These are phyloP conservation scores for Diarsia rubi DNA, from an alignment of 2,888 invertebrate species.

Conservation along the genomic window DNA sequence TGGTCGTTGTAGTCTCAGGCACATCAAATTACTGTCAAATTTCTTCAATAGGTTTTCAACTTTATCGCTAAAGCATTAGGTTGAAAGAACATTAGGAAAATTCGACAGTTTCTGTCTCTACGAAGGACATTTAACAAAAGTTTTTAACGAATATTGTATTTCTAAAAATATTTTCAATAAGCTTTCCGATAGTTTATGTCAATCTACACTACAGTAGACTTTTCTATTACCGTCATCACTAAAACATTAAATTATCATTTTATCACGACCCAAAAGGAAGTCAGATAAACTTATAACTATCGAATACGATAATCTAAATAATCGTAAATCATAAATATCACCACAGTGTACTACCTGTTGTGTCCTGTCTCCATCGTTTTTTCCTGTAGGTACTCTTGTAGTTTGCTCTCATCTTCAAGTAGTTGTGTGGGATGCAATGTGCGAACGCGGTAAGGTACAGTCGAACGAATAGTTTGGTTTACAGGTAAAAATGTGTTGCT, in stretches of 20 bases:
- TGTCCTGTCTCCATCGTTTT: slow-evolving; percentile 67
- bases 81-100: no score
- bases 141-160: no score
- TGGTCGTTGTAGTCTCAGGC: no score
- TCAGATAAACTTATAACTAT: background rate
- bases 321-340: slow-evolving; percentile 68
- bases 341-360: slow-evolving; percentile 59
- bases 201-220: background rate
- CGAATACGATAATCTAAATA: slow-evolving; percentile 2
- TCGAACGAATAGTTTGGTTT: background rate
- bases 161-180: no score
- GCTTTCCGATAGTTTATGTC: no score
- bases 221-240: background rate
- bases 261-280: background rate
- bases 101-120: no score
- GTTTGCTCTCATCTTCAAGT: slow-evolving; percentile 39
- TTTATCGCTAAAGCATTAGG: no score
- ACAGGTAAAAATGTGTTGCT: background rate
- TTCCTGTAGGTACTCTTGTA: slow-evolving; percentile 25
- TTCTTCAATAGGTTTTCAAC: no score
- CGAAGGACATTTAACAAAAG: no score
- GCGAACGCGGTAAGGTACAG: slow-evolving; percentile 75
- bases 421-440: slow-evolving; percentile 60
- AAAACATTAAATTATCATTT: background rate
- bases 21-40: no score